A percentile compares a stretch with the other conserved stretches of the same genome.
Conservation (phyloP, 2,888 invertebrate genomes). For the Kuschelorhynchus macadamiae region DNA sequence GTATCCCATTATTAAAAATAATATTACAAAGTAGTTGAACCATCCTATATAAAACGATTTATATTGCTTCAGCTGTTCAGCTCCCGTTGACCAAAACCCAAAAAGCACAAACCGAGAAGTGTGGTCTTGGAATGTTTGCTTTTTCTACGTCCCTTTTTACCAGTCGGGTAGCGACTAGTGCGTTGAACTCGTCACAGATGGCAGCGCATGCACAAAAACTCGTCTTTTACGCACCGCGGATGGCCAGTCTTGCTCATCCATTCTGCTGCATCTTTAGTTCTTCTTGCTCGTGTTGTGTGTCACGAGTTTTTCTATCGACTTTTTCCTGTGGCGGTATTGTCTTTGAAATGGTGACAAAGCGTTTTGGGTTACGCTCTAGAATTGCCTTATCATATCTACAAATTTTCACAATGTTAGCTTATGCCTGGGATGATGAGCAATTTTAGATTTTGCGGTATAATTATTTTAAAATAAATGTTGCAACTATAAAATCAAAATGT, state of each 20-base stretch:
- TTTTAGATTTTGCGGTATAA: no score
- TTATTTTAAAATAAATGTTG: no score
- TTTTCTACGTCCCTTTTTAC: constrained; percentile 33
- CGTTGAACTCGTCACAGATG: constrained; percentile 60
- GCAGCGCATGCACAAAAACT: constrained; percentile 58
- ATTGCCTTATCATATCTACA: no score
- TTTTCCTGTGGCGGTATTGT: not conserved
- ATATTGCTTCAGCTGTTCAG: constrained; percentile 3
- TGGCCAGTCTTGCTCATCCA: constrained; percentile 26
- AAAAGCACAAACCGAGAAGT: constrained; percentile 25
- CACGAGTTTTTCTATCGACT: not conserved
- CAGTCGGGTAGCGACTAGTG: constrained; percentile 38
- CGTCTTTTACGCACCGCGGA: constrained; percentile 50
- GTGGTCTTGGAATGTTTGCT: constrained; percentile 40
- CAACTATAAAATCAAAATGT: no score
- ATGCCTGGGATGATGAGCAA: no score
- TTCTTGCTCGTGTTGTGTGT: not conserved
- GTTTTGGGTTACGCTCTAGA: no score
- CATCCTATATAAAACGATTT: constrained; percentile 7
- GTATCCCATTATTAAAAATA: no score
- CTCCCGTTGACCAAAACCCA: constrained; percentile 10
- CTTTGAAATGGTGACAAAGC: not conserved
- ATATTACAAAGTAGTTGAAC: no score
- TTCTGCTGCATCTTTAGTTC: not conserved
- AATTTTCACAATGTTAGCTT: no score